A percentile compares a stretch with the other conserved stretches of the same genome.
phyloP scores from a whole-genome alignment of 1,140 invertebrate genomes.

The Probaryconus sp. region DNA sequence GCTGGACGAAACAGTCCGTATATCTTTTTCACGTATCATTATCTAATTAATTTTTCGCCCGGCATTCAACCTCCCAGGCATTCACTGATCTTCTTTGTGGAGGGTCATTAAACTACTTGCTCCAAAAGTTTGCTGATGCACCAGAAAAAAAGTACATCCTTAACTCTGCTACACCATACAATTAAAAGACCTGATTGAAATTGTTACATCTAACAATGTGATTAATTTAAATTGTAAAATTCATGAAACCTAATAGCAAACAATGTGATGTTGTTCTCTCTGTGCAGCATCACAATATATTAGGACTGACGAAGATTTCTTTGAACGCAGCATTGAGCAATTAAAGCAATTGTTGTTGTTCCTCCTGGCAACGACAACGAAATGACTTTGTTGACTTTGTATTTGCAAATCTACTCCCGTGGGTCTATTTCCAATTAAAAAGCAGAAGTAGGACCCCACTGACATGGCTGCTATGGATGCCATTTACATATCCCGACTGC shows the following conservation, averaged over 20 bases:
- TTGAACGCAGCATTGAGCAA: constrained; percentile 26
- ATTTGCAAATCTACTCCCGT: constrained; percentile 17
- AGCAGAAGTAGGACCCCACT: constrained; percentile 40
- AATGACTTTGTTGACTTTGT: constrained; percentile 19
- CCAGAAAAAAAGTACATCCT: not conserved
- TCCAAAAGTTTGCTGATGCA: not conserved
- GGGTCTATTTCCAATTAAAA: constrained; percentile 33
- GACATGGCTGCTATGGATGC: constrained; percentile 24
- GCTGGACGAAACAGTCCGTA: constrained; percentile 21
- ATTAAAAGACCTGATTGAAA: too few species aligned
- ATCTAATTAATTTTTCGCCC: constrained; percentile 43
- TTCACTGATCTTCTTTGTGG: constrained; percentile 15
- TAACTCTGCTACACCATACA: too few species aligned
- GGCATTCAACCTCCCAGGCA: constrained; percentile 20
- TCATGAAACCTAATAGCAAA: too few species aligned
- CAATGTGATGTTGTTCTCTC: too few species aligned
- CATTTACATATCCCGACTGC: constrained; percentile 44
- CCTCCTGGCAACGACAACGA: too few species aligned
- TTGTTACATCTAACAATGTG: too few species aligned
- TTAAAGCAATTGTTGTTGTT: too few species aligned
- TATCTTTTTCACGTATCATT: constrained; percentile 26
- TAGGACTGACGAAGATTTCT: too few species aligned
- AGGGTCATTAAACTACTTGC: constrained; percentile 29
- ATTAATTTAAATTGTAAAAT: too few species aligned
- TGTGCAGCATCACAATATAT: too few species aligned